Percentiles rank a stretch among this genome's conserved stretches.
phyloP scores from a whole-genome alignment of 2,888 invertebrate species.

The Dysmachus trigonus region DNA sequence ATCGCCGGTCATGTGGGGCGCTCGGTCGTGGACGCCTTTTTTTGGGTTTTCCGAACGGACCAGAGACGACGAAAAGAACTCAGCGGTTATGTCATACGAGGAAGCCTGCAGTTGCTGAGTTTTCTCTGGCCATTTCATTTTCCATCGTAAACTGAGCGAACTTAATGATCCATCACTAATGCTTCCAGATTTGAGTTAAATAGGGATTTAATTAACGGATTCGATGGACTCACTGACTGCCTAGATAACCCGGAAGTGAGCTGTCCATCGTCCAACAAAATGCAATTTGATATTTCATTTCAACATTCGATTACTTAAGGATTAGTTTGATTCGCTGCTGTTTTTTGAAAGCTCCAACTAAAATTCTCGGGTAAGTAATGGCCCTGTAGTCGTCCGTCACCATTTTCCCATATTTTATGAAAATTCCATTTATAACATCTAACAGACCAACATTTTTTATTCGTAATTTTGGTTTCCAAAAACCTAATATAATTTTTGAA shows the following conservation, averaged over 20 bases:
- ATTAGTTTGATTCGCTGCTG: not conserved
- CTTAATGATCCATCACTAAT: slow-evolving; percentile 21
- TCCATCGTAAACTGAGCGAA: not conserved
- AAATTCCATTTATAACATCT: too few species aligned
- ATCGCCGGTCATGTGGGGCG: not conserved
- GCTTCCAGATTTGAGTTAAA: not conserved
- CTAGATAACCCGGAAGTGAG: not conserved
- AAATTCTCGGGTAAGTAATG: too few species aligned
- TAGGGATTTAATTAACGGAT: not conserved
- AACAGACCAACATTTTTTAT: too few species aligned
- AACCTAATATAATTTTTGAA: too few species aligned
- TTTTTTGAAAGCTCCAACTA: not conserved
- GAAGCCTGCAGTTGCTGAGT: not conserved
- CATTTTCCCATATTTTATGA: too few species aligned
- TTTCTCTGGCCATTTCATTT: not conserved
- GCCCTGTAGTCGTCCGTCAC: too few species aligned
- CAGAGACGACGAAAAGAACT: slow-evolving; percentile 19
- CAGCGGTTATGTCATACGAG: slow-evolving; percentile 15
- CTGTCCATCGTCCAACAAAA: not conserved
- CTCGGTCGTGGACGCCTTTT: not conserved
- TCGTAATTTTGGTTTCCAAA: too few species aligned
- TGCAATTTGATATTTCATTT: not conserved
- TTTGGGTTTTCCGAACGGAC: slow-evolving; percentile 6
- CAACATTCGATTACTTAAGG: not conserved
- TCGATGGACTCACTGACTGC: not conserved